Evolutionary conservation across 2,888 invertebrate species (phyloP).

Genomic region (Pterostichus madidus): DNA sequence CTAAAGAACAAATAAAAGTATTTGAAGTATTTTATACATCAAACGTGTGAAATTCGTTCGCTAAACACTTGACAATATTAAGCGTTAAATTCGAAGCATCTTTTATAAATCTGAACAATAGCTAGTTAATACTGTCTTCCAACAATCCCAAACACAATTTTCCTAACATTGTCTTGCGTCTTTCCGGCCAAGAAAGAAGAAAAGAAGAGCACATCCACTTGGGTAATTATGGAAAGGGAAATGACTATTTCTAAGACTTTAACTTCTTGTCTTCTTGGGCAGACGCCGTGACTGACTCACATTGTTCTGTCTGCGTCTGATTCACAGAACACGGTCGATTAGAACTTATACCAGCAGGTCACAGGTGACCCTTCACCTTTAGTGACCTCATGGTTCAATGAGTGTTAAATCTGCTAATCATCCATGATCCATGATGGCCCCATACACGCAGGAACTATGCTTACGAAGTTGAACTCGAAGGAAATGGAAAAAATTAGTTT

Average conservation of each 20-base stretch:
- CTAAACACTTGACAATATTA: neutral
- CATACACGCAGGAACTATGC: neutral
- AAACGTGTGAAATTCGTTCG: neutral
- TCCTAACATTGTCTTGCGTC: neutral
- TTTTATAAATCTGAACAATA: neutral
- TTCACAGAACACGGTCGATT: conserved; percentile 32
- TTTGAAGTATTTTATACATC: too few relatives aligned
- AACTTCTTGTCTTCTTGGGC: conserved; percentile 6
- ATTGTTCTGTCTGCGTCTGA: conserved; percentile 45
- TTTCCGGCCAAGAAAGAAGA: too few relatives aligned
- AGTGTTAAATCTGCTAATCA: neutral
- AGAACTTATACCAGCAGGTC: conserved; percentile 7
- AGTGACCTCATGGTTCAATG: neutral
- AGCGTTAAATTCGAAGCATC: neutral
- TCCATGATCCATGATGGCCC: too few relatives aligned
- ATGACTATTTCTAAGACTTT: neutral
- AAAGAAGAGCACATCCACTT: too few relatives aligned
- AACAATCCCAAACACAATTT: conserved; percentile 5
- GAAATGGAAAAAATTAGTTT: neutral
- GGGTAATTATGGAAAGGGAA: neutral
- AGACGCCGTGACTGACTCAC: conserved; percentile 52
- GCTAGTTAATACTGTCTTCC: neutral
- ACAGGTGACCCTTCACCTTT: conserved; percentile 26
- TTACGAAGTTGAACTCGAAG: neutral
- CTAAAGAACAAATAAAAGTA: too few relatives aligned